phyloP scores from a whole-genome alignment of 2,888 invertebrate genomes.

The Arrhopalites spinosus region DNA sequence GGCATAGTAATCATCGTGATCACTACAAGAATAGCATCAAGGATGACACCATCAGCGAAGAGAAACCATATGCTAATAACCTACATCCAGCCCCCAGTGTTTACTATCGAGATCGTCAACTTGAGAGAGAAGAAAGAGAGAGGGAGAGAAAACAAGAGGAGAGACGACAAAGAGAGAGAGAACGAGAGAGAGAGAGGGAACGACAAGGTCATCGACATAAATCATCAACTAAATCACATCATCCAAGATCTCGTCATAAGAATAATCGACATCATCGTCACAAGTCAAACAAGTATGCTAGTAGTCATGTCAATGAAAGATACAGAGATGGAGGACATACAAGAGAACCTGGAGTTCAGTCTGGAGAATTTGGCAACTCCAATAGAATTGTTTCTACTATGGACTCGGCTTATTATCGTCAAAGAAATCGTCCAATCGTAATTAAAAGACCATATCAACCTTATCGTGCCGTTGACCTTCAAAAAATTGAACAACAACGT shows the following conservation, averaged over 20 bases:
- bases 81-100: conserved; percentile 7
- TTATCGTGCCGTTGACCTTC: conserved; percentile 28
- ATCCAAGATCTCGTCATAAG: conserved; percentile 6
- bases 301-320: not conserved
- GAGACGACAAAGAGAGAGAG: not conserved
- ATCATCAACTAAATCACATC: too few species aligned
- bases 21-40: not conserved
- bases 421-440: conserved; percentile 47
- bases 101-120: too few species aligned
- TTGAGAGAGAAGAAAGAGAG: not conserved
- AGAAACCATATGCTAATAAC: conserved; percentile 24
- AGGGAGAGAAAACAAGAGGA: conserved; percentile 8
- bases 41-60: conserved; percentile 20
- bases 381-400: not conserved
- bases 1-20: not conserved
- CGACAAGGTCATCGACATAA: not conserved
- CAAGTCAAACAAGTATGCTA: not conserved
- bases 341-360: not conserved
- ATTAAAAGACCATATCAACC: conserved; percentile 52
- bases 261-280: conserved; percentile 10
- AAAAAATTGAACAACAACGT: conserved; percentile 41
- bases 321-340: not conserved
- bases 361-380: not conserved
- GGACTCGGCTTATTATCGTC: conserved; percentile 28
- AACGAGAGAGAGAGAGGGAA: not conserved